These are phyloP conservation scores for Sula dactylatra DNA, from an alignment of 2,113 vertebrate species.

Conservation along the genomic window DNA sequence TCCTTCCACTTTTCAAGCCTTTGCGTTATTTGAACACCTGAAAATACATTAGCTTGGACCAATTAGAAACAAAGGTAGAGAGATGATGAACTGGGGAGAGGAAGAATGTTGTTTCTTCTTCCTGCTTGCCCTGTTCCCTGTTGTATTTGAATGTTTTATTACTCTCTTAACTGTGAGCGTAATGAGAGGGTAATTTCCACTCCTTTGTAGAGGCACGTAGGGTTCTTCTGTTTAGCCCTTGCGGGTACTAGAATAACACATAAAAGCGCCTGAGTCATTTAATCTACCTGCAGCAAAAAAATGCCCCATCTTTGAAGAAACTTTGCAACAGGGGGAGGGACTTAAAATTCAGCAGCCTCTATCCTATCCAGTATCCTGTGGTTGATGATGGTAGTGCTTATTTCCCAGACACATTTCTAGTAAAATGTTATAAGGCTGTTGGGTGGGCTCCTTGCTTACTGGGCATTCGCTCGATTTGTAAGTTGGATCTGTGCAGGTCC, in stretches of 20 bases:
- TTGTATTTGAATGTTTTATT: neutral
- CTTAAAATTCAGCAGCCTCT: neutral
- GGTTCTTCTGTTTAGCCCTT: neutral
- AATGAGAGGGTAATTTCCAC: neutral
- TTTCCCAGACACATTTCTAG: neutral
- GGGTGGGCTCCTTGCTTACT: neutral
- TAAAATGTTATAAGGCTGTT: fast-evolving
- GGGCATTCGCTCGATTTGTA: neutral
- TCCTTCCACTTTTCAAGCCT: neutral
- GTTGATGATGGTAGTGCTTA: neutral
- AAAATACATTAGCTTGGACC: neutral
- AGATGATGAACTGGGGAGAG: neutral
- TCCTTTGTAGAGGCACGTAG: neutral
- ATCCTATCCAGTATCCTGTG: neutral
- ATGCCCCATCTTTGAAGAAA: neutral
- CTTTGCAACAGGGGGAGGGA: fast-evolving
- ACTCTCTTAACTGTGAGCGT: neutral
- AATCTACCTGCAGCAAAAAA: neutral
- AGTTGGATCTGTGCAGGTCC: neutral
- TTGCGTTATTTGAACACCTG: neutral
- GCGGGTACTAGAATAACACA: neutral
- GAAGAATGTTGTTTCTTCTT: neutral
- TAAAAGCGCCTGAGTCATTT: neutral
- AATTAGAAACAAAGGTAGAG: neutral
- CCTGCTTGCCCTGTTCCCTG: neutral